These are phyloP conservation scores for Desmodus rotundus DNA, from an alignment of 2,113 vertebrate species.

Conservation along the genomic window DNA sequence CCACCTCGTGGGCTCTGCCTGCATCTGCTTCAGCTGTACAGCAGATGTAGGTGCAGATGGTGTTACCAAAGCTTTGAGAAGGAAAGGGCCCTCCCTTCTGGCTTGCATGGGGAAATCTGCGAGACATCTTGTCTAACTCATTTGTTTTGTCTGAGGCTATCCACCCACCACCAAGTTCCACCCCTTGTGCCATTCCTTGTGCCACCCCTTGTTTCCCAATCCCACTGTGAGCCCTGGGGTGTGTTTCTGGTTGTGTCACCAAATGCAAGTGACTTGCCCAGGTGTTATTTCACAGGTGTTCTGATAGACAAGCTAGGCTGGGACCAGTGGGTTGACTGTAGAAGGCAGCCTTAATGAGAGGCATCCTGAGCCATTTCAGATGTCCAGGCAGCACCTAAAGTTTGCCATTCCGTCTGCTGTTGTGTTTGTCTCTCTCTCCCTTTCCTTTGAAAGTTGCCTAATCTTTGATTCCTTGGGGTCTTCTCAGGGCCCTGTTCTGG, in stretches of 20 bases:
- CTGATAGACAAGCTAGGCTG: background rate
- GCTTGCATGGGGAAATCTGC: background rate
- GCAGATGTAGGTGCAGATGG: background rate
- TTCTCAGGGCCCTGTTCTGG: background rate
- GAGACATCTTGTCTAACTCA: rapidly evolving
- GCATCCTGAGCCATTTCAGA: background rate
- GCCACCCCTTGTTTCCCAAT: background rate
- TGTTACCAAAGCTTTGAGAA: background rate
- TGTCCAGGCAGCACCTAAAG: background rate
- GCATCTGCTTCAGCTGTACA: background rate
- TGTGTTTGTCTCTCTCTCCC: background rate
- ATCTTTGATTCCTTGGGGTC: background rate
- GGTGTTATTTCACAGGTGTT: background rate
- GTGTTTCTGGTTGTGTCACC: background rate
- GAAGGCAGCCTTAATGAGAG: background rate
- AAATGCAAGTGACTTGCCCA: background rate
- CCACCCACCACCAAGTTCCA: background rate
- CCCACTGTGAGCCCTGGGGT: background rate
- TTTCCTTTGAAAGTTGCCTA: background rate
- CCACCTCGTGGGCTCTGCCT: background rate
- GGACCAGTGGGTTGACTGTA: background rate
- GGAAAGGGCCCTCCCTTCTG: background rate
- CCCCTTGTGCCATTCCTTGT: background rate
- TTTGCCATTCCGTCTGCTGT: background rate
- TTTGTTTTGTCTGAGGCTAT: background rate